A percentile compares a stretch with the other conserved stretches of the same genome.
phyloP scores from a whole-genome alignment of 2,113 vertebrate genomes.

The Malaclemys terrapin region DNA sequence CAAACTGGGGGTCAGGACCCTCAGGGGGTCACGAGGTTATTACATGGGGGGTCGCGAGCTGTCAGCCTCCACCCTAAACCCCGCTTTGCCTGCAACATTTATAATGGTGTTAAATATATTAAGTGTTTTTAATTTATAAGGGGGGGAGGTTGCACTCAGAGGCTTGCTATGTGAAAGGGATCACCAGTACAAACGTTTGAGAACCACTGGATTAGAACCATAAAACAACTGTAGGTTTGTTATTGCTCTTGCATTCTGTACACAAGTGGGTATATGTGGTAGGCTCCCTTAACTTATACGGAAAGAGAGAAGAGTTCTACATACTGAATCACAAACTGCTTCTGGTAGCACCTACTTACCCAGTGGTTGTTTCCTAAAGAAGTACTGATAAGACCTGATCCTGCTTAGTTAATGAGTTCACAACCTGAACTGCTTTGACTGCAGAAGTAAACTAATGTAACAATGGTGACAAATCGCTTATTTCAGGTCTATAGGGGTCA shows the following conservation, averaged over 20 bases:
- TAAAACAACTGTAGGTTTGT: neutral
- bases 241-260: neutral
- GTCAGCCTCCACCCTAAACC: no score
- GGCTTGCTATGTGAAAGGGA: no score
- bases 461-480: neutral
- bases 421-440: neutral
- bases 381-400: fast-evolving
- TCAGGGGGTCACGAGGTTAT: no score
- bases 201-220: neutral
- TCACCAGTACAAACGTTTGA: no score
- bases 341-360: neutral
- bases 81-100: no score
- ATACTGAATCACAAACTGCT: neutral
- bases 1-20: no score
- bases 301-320: neutral
- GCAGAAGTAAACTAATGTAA: neutral
- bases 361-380: neutral
- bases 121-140: no score
- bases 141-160: no score
- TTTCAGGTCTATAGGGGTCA: neutral
- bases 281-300: neutral
- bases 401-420: neutral
- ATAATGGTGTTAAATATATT: no score
- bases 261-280: neutral
- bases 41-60: no score